A percentile compares a stretch with the other conserved stretches of the same genome.
phyloP scores from a whole-genome alignment of 2,113 vertebrate species.

The Mesitornis unicolor region DNA sequence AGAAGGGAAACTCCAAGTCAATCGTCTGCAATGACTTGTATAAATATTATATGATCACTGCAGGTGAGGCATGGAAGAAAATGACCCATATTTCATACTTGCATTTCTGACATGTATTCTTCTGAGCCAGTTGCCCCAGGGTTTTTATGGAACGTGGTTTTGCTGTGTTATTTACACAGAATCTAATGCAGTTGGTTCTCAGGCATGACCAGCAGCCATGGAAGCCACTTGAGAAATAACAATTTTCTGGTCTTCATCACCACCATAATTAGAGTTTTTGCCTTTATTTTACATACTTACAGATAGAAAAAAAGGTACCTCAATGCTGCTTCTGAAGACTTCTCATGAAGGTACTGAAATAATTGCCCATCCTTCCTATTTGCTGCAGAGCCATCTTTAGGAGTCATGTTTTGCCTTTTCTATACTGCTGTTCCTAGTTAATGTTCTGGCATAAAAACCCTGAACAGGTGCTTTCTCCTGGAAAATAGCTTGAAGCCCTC shows the following conservation, averaged over 20 bases:
- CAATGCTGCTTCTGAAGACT: background rate
- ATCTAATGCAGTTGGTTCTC: background rate
- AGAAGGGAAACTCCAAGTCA: background rate
- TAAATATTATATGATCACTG: background rate
- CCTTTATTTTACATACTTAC: background rate
- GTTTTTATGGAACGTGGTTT: fast-evolving
- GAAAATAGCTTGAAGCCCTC: background rate
- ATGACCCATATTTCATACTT: no score
- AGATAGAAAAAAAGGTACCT: background rate
- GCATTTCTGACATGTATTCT: background rate
- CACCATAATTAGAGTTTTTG: background rate
- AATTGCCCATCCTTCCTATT: background rate
- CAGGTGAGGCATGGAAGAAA: background rate
- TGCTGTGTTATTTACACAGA: background rate
- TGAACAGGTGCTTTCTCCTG: background rate
- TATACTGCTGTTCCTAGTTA: background rate
- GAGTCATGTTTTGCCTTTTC: background rate
- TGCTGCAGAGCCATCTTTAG: background rate
- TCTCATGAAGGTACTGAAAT: background rate
- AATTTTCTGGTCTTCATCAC: background rate
- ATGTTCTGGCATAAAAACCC: no score
- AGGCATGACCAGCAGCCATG: background rate
- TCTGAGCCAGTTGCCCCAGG: background rate
- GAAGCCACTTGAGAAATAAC: background rate
- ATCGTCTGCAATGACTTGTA: background rate